Evolutionary conservation across 1,140 invertebrate species (phyloP), one percentile per base, ranked within the genome.

Genomic region (Brachystomella parvula): DNA sequence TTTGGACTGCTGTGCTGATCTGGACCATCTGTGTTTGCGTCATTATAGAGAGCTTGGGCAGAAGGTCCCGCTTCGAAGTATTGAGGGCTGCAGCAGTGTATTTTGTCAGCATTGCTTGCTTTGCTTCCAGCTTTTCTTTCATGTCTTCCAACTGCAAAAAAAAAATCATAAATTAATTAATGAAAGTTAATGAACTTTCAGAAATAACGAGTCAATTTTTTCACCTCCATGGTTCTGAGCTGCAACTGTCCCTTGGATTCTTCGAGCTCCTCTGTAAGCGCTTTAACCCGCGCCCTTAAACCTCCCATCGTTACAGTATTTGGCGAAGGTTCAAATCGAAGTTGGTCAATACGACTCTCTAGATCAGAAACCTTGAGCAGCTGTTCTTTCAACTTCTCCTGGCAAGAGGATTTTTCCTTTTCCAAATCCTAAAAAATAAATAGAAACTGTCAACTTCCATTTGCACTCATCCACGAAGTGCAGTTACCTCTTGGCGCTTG

Each of bases 261-360:
- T 39, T 70, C 68, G 24, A 63, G 30, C 30, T 66, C 61, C 53
- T 63, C 64, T 1, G 60, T 53, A 2, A 70, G 44, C 30, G 39
- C 26, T 3, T 47, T 21, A 30, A 66, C 56, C 1, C 68, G 60
- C 1, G 64, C 28, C 21, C 62, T 47, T 0, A 70, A 53, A 3
- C 64, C 68, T 35, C 61, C 59, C 1, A 70, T 33, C 1, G 68
- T 70, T 3, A 66, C 30, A 49, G 47, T 53, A 61, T 53, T 64
- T 6, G 68, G 68, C 1, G 64, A 61, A 24, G 70, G 65, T 24
- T 66, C 70, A 69, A 71, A 71, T 3, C 70, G 39, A 15, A 66
- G 64, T 47, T 68, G 59, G 53, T 71, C 70, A 1, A 71, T 30
- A 49, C 65, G 35, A 32, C 66, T 64, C 49, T 71, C 61, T 28